phyloP scores from a whole-genome alignment of 2,113 vertebrate species.

The Podilymbus podiceps region DNA sequence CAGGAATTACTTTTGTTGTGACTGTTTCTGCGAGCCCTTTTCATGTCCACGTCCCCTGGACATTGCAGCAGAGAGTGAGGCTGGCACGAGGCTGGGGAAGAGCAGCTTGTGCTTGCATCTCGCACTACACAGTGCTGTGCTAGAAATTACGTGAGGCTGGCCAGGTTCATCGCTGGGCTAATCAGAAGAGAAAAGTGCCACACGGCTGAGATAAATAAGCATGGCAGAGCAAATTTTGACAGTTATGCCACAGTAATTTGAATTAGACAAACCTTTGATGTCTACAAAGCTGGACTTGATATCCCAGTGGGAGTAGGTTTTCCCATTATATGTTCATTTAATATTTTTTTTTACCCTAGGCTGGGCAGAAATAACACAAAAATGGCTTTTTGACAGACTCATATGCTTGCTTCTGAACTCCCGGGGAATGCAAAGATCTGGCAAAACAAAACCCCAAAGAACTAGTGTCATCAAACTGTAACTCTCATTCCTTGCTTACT shows the following conservation, averaged over 20 bases:
- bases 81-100: neutral
- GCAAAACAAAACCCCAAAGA: neutral
- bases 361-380: neutral
- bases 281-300: neutral
- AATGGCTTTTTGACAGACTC: neutral
- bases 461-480: neutral
- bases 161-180: neutral
- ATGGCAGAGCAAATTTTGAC: neutral
- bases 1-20: neutral
- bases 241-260: neutral
- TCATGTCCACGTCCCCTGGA: neutral
- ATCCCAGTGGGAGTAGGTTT: neutral
- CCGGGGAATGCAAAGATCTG: neutral
- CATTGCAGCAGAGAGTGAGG: neutral
- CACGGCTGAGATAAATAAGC: neutral
- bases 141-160: neutral
- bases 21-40: neutral
- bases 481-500: neutral
- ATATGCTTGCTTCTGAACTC: neutral
- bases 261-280: slow-evolving; percentile 12
- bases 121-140: neutral
- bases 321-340: neutral
- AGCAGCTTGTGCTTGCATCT: neutral
- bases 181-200: neutral
- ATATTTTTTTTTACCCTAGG: neutral